Base-by-base conservation (phyloP, 2,888 invertebrate species). In the Ormyrus thymus region DNA sequence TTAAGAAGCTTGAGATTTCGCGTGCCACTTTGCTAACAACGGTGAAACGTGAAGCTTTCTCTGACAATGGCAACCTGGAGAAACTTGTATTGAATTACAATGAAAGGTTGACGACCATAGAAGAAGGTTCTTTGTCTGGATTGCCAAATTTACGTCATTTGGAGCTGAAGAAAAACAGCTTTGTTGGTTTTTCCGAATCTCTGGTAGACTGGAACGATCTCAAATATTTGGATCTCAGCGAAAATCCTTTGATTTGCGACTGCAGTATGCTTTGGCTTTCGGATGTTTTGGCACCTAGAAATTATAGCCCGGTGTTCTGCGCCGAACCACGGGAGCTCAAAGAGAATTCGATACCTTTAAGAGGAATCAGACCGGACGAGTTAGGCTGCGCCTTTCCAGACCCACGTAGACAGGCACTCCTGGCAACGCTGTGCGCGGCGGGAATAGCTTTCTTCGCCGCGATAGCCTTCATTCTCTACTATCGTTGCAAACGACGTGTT, bases 361-460 rank as follows among this genome's bases (percentile, higher is more conserved):
- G 92, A 79, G 92, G 93, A 55, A 91, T 97, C 82, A 93, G 93
- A 7, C 94, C 95, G 0, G 95, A 96, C 83, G 94, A 96, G 82
- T 90, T 97, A 64, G 96, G 96, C 29, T 97, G 97, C 88, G 94
- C 95, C 1, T 93, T 95, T 77, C 94, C 94, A 80, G 95, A 96
- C 88, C 94, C 95, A 0, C 92, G 94, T 66, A 95, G 95, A 83
- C 96, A 96, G 86, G 95, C 95, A 5, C 94, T 97, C 78, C 92
- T 97, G 76, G 94, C 95, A 56, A 94, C 95, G 0, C 91, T 95
- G 1, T 93, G 95, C 78, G 95, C 95, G 7, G 94, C 93, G 43
- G 94, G 94, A 73, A 94, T 95, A 0, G 95, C 95, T 9, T 90
- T 94, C 5, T 91, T 96, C 69, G 94, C 94, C 0, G 93, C 94